Base-by-base conservation (phyloP, 2,888 invertebrate genomes). In the Metallyticus violacea region DNA sequence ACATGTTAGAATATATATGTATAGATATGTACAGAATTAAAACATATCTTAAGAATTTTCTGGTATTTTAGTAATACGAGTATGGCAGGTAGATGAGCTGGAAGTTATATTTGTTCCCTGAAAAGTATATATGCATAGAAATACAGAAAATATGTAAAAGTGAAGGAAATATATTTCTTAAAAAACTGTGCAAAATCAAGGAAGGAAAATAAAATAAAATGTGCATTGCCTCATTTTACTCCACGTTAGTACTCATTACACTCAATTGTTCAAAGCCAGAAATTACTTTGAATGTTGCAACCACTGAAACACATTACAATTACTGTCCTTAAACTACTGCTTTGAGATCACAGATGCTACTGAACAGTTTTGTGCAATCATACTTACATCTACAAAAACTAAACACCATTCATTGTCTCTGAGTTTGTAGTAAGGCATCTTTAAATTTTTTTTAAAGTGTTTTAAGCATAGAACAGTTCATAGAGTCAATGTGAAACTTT, bases 61-160 rank as follows among this genome's bases (percentile, higher is more conserved):
- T 27, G 28, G 25, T 22, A 7, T 7, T 83, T 6, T 83, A 77
- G 6, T 27, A 28, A 26, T 26, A 77, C 77, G 28, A 77, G n/a
- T 7, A 83, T 83, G 83, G 83, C 83, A 83, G 83, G 83, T 62
- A 83, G 28, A 83, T 83, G 77, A 83, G 83, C 83, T 83, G 83
- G 83, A 83, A 83, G 83, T 83, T 62, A 62, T 15, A 62, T 62
- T 77, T 83, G 77, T 77, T 77, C n/a, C n/a, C 26, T n/a, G 29
- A 28, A 77, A n/a, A 76, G 27, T 28, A 77, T 77, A 25, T 28
- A 1, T 25, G 15, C 77, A 77, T 25, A 77, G 25, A n/a, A 5
- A 62, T 1, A 83, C 26, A 29, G 76, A 77, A n/a, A 77, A 28
- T 28, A 22, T 77, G 1, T 83, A 29, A n/a, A 25, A 9, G 77